Percentiles rank a stretch among this genome's conserved stretches.
Evolutionary conservation across 2,113 vertebrate genomes (phyloP).

Genomic region (Microtus montanus): DNA sequence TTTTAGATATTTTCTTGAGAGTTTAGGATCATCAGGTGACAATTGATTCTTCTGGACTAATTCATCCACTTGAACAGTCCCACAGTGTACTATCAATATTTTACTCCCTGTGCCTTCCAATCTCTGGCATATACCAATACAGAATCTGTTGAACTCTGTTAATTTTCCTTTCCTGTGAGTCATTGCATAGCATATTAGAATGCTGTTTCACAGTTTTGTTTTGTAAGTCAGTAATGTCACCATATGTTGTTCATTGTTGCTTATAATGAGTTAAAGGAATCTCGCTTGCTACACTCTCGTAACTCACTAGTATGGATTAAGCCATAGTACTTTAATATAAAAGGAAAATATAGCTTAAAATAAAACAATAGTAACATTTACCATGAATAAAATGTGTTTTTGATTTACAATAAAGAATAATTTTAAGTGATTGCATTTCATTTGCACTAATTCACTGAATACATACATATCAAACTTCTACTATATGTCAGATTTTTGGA

Average conservation of each 20-base stretch:
- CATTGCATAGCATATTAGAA: not conserved
- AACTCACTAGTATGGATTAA: not conserved
- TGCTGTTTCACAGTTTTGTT: not conserved
- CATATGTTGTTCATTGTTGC: not conserved
- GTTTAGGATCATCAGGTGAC: not conserved
- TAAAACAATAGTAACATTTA: not conserved
- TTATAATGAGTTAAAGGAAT: not conserved
- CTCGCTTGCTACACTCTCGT: not conserved
- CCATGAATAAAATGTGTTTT: not conserved
- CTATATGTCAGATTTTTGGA: not conserved
- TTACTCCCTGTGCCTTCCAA: no score
- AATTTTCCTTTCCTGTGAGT: not conserved
- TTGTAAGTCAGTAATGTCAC: not conserved
- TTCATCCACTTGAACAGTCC: not conserved
- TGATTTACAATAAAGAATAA: slow-evolving; percentile 28
- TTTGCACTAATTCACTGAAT: slow-evolving; percentile 38
- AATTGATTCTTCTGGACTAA: not conserved
- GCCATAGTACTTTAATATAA: not conserved
- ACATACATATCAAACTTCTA: slow-evolving; percentile 25
- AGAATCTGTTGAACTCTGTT: not conserved
- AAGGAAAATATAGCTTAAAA: not conserved
- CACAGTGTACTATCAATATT: not conserved
- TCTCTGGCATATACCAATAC: not conserved
- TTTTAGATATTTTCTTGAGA: not conserved
- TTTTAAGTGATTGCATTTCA: slow-evolving; percentile 36